These are phyloP conservation scores for Sebastes goodei DNA, from an alignment of 2,797 vertebrate species.

Conservation along the genomic window DNA sequence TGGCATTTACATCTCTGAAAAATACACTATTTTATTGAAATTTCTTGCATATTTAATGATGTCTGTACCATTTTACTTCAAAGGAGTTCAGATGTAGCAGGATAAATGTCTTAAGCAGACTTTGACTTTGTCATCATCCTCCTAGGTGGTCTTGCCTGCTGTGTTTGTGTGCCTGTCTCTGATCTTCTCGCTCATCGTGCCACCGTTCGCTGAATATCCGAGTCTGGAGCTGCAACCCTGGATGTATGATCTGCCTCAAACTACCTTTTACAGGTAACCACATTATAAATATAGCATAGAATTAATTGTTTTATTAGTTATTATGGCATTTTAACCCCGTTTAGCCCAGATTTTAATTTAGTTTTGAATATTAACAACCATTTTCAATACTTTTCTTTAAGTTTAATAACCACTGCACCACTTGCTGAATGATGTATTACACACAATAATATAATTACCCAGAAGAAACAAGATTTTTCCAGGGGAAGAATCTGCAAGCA, in stretches of 20 bases:
- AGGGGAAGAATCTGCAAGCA: not conserved
- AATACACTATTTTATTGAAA: not conserved
- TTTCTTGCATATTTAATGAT: not conserved
- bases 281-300: not conserved
- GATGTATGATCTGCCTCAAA: constrained; percentile 93
- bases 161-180: constrained; percentile 95
- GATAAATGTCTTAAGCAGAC: not conserved
- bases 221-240: constrained; percentile 95
- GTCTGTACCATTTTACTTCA: not conserved
- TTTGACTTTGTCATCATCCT: constrained; percentile 12
- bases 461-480: not conserved
- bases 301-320: not conserved
- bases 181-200: constrained; percentile 95
- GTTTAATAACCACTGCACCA: not conserved
- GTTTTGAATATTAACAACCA: not conserved
- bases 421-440: not conserved
- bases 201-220: constrained; percentile 93
- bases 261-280: constrained; percentile 92
- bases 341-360: not conserved
- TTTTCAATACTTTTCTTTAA: not conserved
- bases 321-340: not conserved
- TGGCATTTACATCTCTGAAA: not conserved
- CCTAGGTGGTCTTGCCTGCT: constrained; percentile 93
- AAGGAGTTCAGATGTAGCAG: not conserved
- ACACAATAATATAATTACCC: not conserved